Conservation (phyloP, 2,797 vertebrate species). For the Phyllotis vaccarum region DNA sequence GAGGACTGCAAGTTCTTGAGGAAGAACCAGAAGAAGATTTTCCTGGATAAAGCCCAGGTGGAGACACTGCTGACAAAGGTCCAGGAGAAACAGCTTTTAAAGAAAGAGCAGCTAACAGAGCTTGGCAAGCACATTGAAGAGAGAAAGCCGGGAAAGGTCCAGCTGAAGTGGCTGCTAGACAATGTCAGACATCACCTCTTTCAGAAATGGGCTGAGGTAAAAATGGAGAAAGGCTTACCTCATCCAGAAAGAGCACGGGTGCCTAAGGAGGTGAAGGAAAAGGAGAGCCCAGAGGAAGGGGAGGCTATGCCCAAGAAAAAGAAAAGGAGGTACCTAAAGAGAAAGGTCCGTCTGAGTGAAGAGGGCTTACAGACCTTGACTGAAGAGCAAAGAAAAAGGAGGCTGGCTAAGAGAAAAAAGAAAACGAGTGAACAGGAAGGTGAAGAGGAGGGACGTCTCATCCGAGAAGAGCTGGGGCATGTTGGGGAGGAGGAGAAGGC, state of each 20-base stretch:
- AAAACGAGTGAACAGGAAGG: neutral
- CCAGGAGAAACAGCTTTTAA: conserved; percentile 40
- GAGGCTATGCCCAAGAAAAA: neutral
- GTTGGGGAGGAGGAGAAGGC: neutral
- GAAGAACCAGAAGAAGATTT: neutral
- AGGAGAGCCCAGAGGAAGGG: neutral
- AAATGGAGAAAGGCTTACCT: neutral
- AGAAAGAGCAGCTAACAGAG: neutral
- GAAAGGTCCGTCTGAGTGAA: neutral
- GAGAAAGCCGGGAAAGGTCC: neutral
- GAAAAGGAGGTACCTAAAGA: neutral
- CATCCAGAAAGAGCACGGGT: neutral
- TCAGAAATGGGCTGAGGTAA: neutral
- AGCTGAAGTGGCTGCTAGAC: conserved; percentile 33
- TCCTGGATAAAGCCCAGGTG: conserved; percentile 44
- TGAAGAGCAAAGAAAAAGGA: neutral
- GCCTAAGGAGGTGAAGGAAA: neutral
- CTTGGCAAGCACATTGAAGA: neutral
- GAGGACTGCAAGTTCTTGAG: conserved; percentile 6
- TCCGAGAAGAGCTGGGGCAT: neutral
- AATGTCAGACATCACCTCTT: neutral
- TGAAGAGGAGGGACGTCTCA: neutral
- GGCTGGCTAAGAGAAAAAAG: neutral
- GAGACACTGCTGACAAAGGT: neutral
- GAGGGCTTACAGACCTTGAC: neutral